Percentiles rank a stretch among this genome's conserved stretches.
Conservation (phyloP, 2,113 vertebrate genomes). For the Coregonus clupeaformis region DNA sequence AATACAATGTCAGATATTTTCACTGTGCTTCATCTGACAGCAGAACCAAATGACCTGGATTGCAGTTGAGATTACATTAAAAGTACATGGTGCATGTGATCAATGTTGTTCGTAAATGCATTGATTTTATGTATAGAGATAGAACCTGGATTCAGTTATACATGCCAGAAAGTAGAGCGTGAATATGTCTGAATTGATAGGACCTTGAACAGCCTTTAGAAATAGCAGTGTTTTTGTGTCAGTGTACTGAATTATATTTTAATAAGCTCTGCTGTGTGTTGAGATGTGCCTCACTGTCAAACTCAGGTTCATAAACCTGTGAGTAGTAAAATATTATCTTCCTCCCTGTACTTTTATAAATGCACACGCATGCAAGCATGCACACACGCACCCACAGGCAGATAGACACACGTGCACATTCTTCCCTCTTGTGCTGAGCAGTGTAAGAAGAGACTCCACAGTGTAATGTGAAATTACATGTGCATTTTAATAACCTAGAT, state of each 20-base stretch:
- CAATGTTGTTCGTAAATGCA: too few relatives aligned
- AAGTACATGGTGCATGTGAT: too few relatives aligned
- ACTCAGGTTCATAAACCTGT: not conserved
- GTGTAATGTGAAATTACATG: constrained; percentile 28
- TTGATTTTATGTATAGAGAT: not conserved
- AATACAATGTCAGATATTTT: too few relatives aligned
- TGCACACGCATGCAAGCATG: too few relatives aligned
- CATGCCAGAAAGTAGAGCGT: not conserved
- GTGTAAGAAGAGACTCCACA: not conserved
- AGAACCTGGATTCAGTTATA: not conserved
- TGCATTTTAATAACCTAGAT: constrained; percentile 35
- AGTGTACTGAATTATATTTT: not conserved
- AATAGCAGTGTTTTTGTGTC: not conserved
- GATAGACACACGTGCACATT: too few relatives aligned
- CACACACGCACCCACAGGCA: too few relatives aligned
- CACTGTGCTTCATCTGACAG: too few relatives aligned
- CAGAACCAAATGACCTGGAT: too few relatives aligned
- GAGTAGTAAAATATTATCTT: not conserved
- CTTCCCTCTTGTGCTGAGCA: constrained; percentile 15
- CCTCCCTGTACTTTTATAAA: not conserved
- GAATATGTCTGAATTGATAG: not conserved
- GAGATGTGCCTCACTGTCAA: not conserved
- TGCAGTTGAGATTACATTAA: too few relatives aligned
- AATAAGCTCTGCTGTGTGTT: not conserved
- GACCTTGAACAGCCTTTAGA: not conserved